Base-by-base conservation (phyloP, 2,797 vertebrate species). In the Sebastes melanostomus region DNA sequence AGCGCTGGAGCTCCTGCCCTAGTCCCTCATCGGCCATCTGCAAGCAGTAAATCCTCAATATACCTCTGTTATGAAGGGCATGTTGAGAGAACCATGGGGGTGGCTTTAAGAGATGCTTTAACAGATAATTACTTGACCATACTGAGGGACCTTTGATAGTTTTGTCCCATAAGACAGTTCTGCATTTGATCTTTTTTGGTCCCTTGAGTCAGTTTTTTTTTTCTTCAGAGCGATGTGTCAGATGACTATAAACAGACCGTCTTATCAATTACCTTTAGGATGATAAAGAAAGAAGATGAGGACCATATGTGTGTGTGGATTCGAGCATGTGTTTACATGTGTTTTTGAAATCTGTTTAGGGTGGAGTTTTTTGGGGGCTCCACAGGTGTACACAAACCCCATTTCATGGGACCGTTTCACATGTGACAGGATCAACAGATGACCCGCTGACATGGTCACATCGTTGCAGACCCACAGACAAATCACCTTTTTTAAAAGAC, bases 401-500 rank as follows among this genome's bases (percentile, higher is more conserved):
- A 42, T 81, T 87, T 91, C 86, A 86, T 50, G 75, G 80, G 72
- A 30, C 61, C 3, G 3, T 74, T 86, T 88, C 77, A 86, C 83
- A 56, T 73, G 88, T 82, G 91, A 93, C 89, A 84, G 79, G 71
- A 62, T 66, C 79, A 84, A 63, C 77, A 88, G 91, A 91, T 89
- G 90, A 93, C 88, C 88, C 34, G 72, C 77, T 72, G 77, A 90
- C 88, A 89, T 78, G 83, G 89, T 91, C 86, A 79, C 86, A 68
- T 90, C 63, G 25, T 36, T 62, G 77, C 56, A 12, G 82, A 86
- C 76, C 38, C 82, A 86, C 75, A 88, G 92, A 93, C 92, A 94
- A 93, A 95, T 94, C 94, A 94, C 87, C 60, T 84, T 94, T 92
- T 92, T 95, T 94, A 95, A 94, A 93, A 88, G 93, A 91, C 92